These are phyloP conservation scores for Tiliacea citrago DNA, from an alignment of 2,888 invertebrate species.

Conservation along the genomic window DNA sequence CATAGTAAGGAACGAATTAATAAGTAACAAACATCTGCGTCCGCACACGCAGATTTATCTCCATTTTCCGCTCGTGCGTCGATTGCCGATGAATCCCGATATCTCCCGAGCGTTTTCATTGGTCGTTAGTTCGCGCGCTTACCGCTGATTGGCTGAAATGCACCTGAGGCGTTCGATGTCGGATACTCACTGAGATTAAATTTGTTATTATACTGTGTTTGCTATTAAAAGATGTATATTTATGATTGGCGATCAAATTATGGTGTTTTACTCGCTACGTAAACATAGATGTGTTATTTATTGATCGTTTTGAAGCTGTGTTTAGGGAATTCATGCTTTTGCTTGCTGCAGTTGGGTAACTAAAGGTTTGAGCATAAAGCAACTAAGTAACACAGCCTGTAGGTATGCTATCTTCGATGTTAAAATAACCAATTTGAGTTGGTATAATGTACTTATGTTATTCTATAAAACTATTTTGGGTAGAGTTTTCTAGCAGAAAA, in stretches of 20 bases:
- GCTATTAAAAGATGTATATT: conserved; percentile 65
- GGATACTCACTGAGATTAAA: conserved; percentile 62
- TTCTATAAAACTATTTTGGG: too few species aligned
- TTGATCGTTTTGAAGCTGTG: conserved; percentile 9
- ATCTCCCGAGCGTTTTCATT: conserved; percentile 57
- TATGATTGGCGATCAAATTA: conserved; percentile 67
- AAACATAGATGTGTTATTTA: conserved; percentile 48
- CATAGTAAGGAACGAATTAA: conserved; percentile 31
- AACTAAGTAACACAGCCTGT: background rate
- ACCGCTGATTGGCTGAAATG: conserved; percentile 63
- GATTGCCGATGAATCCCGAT: conserved; percentile 56
- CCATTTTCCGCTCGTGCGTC: conserved; percentile 63
- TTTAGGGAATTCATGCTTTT: conserved; percentile 7
- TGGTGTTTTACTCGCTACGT: conserved; percentile 55
- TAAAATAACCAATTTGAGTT: background rate
- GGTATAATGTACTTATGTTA: too few species aligned
- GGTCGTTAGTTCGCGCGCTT: conserved; percentile 49
- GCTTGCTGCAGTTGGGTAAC: conserved; percentile 12
- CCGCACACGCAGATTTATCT: conserved; percentile 67
- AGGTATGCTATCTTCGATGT: background rate
- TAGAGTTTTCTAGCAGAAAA: too few species aligned
- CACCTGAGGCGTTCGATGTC: conserved; percentile 60
- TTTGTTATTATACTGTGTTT: conserved; percentile 57
- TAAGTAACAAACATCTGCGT: conserved; percentile 68
- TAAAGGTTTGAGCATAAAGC: background rate